Base-by-base conservation (phyloP, 2,113 vertebrate species). In the Oenanthe melanoleuca region DNA sequence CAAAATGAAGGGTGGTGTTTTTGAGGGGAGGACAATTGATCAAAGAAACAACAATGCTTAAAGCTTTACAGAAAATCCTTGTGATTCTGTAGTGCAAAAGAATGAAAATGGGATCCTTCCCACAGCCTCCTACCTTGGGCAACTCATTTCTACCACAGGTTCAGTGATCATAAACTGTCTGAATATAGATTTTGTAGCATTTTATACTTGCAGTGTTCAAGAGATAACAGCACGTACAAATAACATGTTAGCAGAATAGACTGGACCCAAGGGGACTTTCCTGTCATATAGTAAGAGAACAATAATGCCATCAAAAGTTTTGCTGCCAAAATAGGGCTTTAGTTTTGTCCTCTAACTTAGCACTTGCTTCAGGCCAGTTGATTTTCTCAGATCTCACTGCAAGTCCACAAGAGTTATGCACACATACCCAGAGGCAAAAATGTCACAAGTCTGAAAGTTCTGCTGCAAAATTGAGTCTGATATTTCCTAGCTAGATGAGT, bases 241-340 rank as follows among this genome's bases (percentile, higher is more conserved):
- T 91, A 85, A 73, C 33, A 33, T 9, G 33, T 86, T 89, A 89
- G 87, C 42, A 82, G 63, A 63, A 61, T 70, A 66, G 71, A 74
- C 17, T 73, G 79, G 47, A 60, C 89, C 89, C 87, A 40, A 15
- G 79, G 69, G 91, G n/a, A 49, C 28, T 89, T 91, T 80, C 11
- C 74, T 93, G 71, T n/a, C 23, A 1, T 44, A 49, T 6, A 71
- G 24, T 37, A 80, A 84, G 23, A 86, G 64, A 91, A 66, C 78
- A 73, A 40, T 61, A 94, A 81, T 77, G 56, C 64, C 77, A 94
- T 93, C 79, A 78, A 89, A 94, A 92, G 74, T 96, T 97, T 92
- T 83, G 44, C 60, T 95, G 75, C 47, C 23, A 14, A 70, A 94
- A 71, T 52, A 83, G 49, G 28, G 38, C n/a, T 86, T 85, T 37